These are phyloP conservation scores for Anolis carolinensis DNA, from an alignment of 2,113 vertebrate genomes.

Conservation along the genomic window DNA sequence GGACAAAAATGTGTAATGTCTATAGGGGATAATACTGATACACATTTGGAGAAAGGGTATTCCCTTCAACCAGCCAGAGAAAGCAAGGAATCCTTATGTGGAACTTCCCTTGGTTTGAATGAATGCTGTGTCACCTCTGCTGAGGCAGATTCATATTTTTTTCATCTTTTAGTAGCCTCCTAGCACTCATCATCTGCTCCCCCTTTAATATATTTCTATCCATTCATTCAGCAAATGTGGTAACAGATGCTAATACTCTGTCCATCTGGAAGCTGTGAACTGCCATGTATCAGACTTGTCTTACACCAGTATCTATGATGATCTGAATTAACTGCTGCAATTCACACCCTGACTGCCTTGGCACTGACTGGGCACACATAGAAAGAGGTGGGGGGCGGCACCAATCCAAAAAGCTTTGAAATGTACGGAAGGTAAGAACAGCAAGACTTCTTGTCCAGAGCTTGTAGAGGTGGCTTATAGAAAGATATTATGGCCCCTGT, in stretches of 20 bases:
- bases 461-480: neutral
- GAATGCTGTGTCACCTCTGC: neutral
- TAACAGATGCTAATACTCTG: constrained; percentile 16
- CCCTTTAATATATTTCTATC: neutral
- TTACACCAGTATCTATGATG: neutral
- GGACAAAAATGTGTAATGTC: neutral
- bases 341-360: neutral
- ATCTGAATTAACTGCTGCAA: constrained; percentile 13
- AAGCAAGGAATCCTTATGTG: neutral
- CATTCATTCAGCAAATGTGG: neutral
- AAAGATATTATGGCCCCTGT: neutral
- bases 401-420: neutral
- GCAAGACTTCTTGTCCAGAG: neutral
- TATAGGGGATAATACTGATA: neutral
- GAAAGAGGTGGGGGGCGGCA: no score
- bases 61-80: neutral
- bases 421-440: neutral
- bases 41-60: neutral
- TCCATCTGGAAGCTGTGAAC: constrained; percentile 13
- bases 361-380: neutral
- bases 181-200: neutral
- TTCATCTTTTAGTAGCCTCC: neutral
- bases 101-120: neutral
- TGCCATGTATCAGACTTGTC: neutral
- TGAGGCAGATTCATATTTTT: neutral